Conservation (phyloP, 2,888 invertebrate species). For the Dasypogon diadema region DNA sequence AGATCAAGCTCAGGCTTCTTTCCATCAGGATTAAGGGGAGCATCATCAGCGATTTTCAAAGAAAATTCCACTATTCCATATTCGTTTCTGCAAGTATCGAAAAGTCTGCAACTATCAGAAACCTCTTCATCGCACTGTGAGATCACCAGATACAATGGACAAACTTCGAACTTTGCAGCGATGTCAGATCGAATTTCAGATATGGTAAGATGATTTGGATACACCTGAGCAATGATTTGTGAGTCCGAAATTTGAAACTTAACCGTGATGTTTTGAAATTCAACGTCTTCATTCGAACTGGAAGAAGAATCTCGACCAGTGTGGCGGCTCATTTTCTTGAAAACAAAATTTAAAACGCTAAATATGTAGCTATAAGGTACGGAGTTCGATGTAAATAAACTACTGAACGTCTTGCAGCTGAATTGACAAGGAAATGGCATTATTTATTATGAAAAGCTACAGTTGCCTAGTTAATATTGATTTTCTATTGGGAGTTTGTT, state of each 20-base stretch:
- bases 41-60: conserved; percentile 58
- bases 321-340: not conserved
- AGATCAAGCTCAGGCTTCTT: conserved; percentile 61
- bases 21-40: conserved; percentile 23
- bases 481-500: conserved; percentile 1
- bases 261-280: conserved; percentile 66
- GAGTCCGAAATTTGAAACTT: conserved; percentile 65
- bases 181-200: conserved; percentile 74
- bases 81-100: conserved; percentile 62
- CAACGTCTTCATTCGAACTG: not conserved
- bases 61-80: conserved; percentile 66
- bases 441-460: not conserved
- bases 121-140: conserved; percentile 69
- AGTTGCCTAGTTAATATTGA: conserved; percentile 48
- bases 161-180: conserved; percentile 72
- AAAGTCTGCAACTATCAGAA: conserved; percentile 61
- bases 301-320: not conserved
- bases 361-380: too few species aligned
- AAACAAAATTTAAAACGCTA: too few species aligned
- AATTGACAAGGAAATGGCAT: not conserved
- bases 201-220: conserved; percentile 70
- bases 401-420: too few species aligned
- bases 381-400: too few species aligned
- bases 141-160: conserved; percentile 70
- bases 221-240: conserved; percentile 66